Percentiles rank a stretch among this genome's conserved stretches.
Conservation (phyloP, 2,113 vertebrate species). For the Jacana jacana region DNA sequence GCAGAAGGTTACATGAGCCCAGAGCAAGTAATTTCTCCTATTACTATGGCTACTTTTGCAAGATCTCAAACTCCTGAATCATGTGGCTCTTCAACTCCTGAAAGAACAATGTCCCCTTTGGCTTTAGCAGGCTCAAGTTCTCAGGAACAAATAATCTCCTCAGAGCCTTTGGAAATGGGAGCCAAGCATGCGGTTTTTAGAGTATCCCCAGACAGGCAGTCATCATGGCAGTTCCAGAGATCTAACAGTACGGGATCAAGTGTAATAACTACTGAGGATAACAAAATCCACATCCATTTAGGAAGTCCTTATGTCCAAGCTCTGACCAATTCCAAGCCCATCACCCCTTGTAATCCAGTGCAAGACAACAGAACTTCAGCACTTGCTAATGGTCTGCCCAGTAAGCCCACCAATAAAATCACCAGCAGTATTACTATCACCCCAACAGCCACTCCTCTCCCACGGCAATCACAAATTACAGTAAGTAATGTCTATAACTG, state of each 20-base stretch:
- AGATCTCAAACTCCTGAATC: conserved; percentile 89
- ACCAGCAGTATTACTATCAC: conserved; percentile 99
- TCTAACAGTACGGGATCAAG: conserved; percentile 91
- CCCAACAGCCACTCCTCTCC: conserved; percentile 89
- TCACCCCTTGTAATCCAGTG: conserved; percentile 73
- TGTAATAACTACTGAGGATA: conserved; percentile 98
- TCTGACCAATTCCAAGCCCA: conserved; percentile 79
- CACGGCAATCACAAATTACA: conserved; percentile 96
- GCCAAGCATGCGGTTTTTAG: conserved; percentile 87
- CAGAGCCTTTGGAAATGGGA: conserved; percentile 84
- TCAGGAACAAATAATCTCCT: conserved; percentile 81
- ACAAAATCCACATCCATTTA: conserved; percentile 98
- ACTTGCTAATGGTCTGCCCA: conserved; percentile 81
- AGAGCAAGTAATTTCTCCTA: conserved; percentile 83
- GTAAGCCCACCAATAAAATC: conserved; percentile 90
- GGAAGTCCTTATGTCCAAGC: conserved; percentile 90
- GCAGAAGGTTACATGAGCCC: conserved; percentile 79
- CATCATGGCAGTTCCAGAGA: conserved; percentile 90
- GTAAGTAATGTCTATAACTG: conserved; percentile 97
- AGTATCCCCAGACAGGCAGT: conserved; percentile 90
- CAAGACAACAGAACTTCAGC: conserved; percentile 87
- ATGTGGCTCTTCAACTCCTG: conserved; percentile 85
- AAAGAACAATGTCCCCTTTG: conserved; percentile 91
- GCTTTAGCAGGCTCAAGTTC: conserved; percentile 81
- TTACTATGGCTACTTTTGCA: conserved; percentile 83